Evolutionary conservation across 2,888 invertebrate species (phyloP), one percentile per base, ranked within the genome.

Genomic region (Dicranocentrus wangi): DNA sequence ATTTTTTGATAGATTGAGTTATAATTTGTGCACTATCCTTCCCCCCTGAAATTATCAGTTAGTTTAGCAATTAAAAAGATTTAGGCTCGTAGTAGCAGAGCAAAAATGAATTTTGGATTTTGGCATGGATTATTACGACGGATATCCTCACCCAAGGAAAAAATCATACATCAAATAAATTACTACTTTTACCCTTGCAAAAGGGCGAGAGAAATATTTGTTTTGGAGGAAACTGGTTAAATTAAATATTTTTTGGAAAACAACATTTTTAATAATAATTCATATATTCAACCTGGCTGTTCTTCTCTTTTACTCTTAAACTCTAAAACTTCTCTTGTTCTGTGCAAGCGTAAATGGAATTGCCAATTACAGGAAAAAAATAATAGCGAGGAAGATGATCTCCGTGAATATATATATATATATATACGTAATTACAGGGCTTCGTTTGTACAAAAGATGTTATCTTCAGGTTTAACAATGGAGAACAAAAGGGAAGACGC

Each of bases 401-500:
- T 71, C 43, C 25, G 60, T 47, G 65, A 78, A 78, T 43, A 43
- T 43, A n/a, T n/a, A 43, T 1, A 43, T 43, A n/a, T n/a, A n/a
- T 43, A 27, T 23, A 25, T 60, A 17, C 42, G 42, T 80, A 73
- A 79, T 79, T 79, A 68, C 47, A 80, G 80, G 80, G 80, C 68
- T 65, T 42, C 63, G 61, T 55, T 66, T 78, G 23, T 71, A 63
- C 66, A 71, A 66, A 73, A 72, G 72, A 80, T 80, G 72, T 72
- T 80, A 80, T 80, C 80, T 68, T 66, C 23, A 65, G 43, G 28
- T 2, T 58, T 58, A 72, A 79, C 71, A 71, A 80, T 68, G 66
- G 68, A 80, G 51, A 66, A 79, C 66, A 80, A 73, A 72, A 72
- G 80, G 68, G 73, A 80, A 80, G 80, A 80, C 65, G 80, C 66